A percentile compares a stretch with the other conserved stretches of the same genome.
These are phyloP conservation scores for Nephrotoma guestfalica DNA, from an alignment of 2,888 invertebrate genomes.

Conservation along the genomic window DNA sequence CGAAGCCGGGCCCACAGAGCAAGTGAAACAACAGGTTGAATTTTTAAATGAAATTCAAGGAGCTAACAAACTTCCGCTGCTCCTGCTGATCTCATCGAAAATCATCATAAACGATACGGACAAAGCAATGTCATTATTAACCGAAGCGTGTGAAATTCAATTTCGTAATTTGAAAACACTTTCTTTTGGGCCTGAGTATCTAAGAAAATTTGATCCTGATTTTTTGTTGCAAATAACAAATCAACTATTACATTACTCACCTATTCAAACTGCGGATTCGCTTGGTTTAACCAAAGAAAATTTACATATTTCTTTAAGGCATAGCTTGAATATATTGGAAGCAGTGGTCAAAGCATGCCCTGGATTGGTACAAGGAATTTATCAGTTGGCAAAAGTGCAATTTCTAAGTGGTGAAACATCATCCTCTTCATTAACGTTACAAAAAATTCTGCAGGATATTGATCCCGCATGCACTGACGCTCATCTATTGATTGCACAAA, in stretches of 20 bases:
- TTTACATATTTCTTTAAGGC: conserved; percentile 37
- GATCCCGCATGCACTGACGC: conserved; percentile 72
- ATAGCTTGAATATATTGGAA: conserved; percentile 51
- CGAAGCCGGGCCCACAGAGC: conserved; percentile 54
- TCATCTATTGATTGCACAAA: conserved; percentile 74
- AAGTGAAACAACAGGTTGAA: conserved; percentile 74
- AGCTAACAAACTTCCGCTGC: conserved; percentile 47
- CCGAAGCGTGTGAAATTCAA: conserved; percentile 45
- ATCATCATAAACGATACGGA: conserved; percentile 38
- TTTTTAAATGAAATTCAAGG: conserved; percentile 69
- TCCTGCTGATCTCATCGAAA: conserved; percentile 54
- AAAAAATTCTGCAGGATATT: conserved; percentile 53
- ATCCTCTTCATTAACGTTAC: conserved; percentile 54
- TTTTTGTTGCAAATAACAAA: conserved; percentile 65
- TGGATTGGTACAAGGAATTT: conserved; percentile 52
- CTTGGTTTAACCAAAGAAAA: conserved; percentile 30
- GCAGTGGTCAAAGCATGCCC: conserved; percentile 66
- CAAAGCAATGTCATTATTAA: conserved; percentile 42
- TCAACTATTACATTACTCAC: conserved; percentile 60
- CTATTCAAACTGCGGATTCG: conserved; percentile 37
- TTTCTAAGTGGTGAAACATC: conserved; percentile 64
- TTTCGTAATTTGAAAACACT: conserved; percentile 36
- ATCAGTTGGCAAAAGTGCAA: conserved; percentile 62
- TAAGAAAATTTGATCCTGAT: conserved; percentile 67
- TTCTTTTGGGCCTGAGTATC: conserved; percentile 60